A percentile compares a stretch with the other conserved stretches of the same genome.
These are phyloP conservation scores for Rhombomys opimus DNA, from an alignment of 2,113 vertebrate species.

Conservation along the genomic window DNA sequence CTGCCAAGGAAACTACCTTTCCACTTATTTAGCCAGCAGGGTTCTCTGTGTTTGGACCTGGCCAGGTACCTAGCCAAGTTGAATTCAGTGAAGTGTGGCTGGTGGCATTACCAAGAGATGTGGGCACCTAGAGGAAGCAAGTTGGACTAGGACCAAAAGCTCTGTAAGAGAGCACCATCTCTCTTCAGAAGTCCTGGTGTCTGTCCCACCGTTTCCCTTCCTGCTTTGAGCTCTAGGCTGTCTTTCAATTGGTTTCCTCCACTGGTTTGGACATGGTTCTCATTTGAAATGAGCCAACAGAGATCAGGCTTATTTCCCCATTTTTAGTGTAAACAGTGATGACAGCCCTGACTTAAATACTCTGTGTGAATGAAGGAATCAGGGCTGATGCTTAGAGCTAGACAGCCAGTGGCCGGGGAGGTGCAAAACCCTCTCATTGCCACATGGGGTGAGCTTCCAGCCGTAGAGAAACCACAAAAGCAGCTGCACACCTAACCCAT, in stretches of 20 bases:
- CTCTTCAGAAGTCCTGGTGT: not conserved
- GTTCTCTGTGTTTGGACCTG: not conserved
- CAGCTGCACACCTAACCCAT: not conserved
- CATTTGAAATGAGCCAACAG: conserved; percentile 52
- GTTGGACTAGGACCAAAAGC: not conserved
- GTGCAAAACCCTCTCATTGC: not conserved
- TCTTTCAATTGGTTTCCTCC: not conserved
- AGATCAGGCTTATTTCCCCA: conserved; percentile 62
- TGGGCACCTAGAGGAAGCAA: not conserved
- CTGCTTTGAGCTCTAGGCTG: not conserved
- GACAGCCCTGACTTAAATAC: conserved; percentile 9
- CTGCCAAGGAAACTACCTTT: not conserved
- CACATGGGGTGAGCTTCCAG: conserved; percentile 14
- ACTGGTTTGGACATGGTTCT: conserved; percentile 57
- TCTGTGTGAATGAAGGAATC: not conserved
- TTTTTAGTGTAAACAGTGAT: conserved; percentile 58
- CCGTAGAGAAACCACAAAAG: conserved; percentile 26
- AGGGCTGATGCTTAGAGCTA: not conserved
- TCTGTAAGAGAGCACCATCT: not conserved
- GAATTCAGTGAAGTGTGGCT: conserved; percentile 4
- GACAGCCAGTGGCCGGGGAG: conserved; percentile 30
- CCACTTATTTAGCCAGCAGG: not conserved
- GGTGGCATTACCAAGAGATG: not conserved
- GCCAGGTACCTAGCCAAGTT: not conserved
- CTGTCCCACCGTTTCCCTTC: not conserved